These are phyloP conservation scores for Ceratitis capitata DNA, from an alignment of 1,140 invertebrate genomes.

Conservation along the genomic window DNA sequence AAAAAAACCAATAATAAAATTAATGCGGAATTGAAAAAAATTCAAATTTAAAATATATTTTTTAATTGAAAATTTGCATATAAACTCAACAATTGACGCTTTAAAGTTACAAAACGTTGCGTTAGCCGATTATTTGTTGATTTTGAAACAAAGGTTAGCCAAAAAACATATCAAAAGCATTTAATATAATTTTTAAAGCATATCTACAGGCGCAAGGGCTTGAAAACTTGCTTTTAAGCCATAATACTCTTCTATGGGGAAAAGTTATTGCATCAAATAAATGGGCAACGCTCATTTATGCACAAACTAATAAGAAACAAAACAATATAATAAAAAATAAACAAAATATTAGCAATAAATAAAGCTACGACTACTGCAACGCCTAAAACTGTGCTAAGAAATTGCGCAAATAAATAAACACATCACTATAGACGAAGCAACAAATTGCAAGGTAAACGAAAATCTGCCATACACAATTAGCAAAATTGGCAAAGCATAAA, in stretches of 20 bases:
- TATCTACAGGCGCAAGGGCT: background rate
- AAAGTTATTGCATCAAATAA: background rate
- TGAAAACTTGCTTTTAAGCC: background rate
- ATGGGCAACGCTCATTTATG: background rate
- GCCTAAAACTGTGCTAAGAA: background rate
- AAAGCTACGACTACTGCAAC: background rate
- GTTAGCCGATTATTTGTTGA: background rate
- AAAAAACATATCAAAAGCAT: constrained; percentile 19
- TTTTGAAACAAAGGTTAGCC: background rate
- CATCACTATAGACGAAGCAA: background rate
- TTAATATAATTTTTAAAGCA: background rate
- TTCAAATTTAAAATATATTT: background rate
- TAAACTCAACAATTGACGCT: too few species aligned
- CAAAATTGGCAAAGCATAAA: background rate
- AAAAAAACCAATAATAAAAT: background rate
- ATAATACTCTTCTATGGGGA: background rate
- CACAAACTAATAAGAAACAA: background rate
- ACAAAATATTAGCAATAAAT: background rate
- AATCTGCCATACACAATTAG: background rate
- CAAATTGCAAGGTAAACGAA: background rate
- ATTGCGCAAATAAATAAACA: background rate
- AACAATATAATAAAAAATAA: background rate
- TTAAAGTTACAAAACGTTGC: too few species aligned
- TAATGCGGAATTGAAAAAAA: background rate
- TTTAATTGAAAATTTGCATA: too few species aligned